Conservation (phyloP, 2,113 vertebrate species). For the Leptocoma aspasia region DNA sequence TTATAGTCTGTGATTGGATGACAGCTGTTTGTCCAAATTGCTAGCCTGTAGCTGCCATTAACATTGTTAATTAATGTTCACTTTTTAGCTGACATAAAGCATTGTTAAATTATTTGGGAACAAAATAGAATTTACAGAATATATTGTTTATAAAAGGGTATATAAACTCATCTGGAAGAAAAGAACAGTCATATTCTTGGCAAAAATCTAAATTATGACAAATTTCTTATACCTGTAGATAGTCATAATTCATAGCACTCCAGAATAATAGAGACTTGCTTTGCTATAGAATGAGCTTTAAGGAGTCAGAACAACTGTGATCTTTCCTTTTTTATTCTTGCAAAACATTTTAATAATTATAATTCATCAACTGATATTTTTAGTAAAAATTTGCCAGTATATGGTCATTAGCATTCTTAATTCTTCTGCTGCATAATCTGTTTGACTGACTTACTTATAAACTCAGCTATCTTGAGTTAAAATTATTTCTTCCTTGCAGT, state of each 20-base stretch:
- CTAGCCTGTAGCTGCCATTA: neutral
- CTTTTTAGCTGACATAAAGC: neutral
- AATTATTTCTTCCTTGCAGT: neutral
- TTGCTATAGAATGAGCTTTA: neutral
- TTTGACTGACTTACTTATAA: neutral
- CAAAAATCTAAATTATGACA: neutral
- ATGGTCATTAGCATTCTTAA: neutral
- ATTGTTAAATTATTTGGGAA: neutral
- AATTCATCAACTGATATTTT: neutral
- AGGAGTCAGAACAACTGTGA: neutral
- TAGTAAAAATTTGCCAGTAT: neutral
- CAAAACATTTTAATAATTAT: neutral
- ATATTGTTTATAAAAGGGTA: neutral
- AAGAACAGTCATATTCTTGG: neutral
- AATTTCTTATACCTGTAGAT: neutral
- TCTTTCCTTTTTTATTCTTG: neutral
- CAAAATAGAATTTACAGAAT: neutral
- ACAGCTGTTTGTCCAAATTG: neutral
- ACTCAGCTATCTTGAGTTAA: neutral
- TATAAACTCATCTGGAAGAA: neutral
- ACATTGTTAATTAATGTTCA: neutral
- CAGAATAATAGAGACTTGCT: neutral
- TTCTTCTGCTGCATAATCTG: neutral
- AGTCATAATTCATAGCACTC: neutral
- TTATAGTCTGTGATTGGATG: neutral